Evolutionary conservation across 2,113 vertebrate genomes (phyloP), one percentile per base, ranked within the genome.

Genomic region (Channa argus): DNA sequence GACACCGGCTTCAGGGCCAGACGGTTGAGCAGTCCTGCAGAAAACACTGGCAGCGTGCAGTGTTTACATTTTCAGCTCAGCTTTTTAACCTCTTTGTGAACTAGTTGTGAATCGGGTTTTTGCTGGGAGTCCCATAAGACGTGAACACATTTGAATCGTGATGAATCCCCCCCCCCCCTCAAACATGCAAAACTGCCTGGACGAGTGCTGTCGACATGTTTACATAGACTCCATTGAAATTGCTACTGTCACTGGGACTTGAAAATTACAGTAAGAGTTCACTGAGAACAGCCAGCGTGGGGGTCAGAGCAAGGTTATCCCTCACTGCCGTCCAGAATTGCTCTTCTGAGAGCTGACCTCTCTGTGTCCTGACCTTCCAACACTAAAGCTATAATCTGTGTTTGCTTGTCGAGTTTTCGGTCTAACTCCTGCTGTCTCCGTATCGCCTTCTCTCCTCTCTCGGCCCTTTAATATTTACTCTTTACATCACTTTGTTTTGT

Each of bases 21-120:
- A 91, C 67, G 58, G 79, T 80, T 79, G 69, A 87, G 90, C 84
- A 65, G 88, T 88, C 80, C 44, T 81, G 88, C 76, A 85, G 82
- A 92, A 88, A 87, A 83, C 80, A 56, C 83, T 83, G 84, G 85
- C 78, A 86, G 77, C 85, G 75, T 63, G 39, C 77, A 45, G 55
- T 70, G 67, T 89, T 91, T 87, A 86, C 78, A 71, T 77, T 88
- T 71, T 64, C 77, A 34, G 63, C 70, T 82, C 12, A 24, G 2
- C 74, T 80, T 80, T 84, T 80, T 86, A 81, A 90, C 86, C 87
- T 86, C 74, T 87, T 84, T 14, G 2, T 61, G 71, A 82, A 77
- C 78, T 79, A 51, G 14, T 12, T 12, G 73, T 7, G 5, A 74
- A 34, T 76, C 62, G n/a, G 5, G 34, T 61, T 59, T n/a, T 41